Evolutionary conservation across 2,113 vertebrate species (phyloP), one percentile per base, ranked within the genome.

Genomic region (Sylvicapra grimmia): DNA sequence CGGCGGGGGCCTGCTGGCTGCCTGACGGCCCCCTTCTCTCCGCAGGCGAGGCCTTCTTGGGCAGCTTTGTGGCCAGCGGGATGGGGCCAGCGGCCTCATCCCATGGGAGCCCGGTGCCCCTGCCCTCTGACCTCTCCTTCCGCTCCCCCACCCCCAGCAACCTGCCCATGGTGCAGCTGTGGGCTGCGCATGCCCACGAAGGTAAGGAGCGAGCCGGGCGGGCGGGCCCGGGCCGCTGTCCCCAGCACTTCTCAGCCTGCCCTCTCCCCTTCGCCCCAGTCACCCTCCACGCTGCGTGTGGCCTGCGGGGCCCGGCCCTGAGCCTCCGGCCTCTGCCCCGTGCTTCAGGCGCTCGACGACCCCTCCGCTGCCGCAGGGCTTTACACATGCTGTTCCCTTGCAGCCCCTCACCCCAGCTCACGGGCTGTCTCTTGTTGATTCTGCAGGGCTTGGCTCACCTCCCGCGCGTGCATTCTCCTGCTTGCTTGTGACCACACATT

Each of bases 121-220:
- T 99, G 97, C 98, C 98, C 97, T 98, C 99, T 92, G 99, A 99
- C 96, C 98, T 98, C 10, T 92, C 99, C 54, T 99, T 99, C 99
- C 99, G 99, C 98, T 97, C 99, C 31, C 98, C 99, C 94, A 99
- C 99, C 97, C 98, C 99, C 97, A 99, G 99, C 98, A 98, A 98
- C 97, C 98, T 99, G 93, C 99, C 99, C 97, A 99, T 99, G 99
- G 98, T 99, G 85, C 99, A 99, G 97, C 98, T 99, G 75, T 99
- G 99, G 98, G 98, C 99, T 0, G 88, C 98, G 13, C 98, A 99
- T 9, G 97, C 99, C 97, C 99, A 99, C 3, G 98, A 99, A 98
- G 99, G 99, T 99, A 99, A 98, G 96, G 23, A 33, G 80, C 2
- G 27, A 36, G 93, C 58, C 54, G 51, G 86, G 89, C 0, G 96